Evolutionary conservation across 2,113 vertebrate species (phyloP), one percentile per base, ranked within the genome.

Genomic region (Collichthys lucidus): DNA sequence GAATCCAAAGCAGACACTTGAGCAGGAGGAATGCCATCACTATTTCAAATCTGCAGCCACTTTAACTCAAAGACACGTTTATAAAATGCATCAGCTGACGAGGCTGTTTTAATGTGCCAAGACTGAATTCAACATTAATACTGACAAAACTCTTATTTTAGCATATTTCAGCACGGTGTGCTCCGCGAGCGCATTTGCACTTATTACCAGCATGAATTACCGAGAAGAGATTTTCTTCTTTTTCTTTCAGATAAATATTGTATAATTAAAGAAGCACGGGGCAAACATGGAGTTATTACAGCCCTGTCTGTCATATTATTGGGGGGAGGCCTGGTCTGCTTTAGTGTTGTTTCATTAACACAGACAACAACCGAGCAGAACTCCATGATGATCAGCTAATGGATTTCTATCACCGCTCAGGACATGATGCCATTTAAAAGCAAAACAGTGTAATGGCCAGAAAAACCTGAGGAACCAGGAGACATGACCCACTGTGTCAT

Each of bases 361-460:
- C 26, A 26, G 0, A 31, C 4, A 31, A 31, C 35, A 35, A 64
- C 29, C 60, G 60, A 79, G 55, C 62, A 76, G 11, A 22, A 73
- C 68, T 79, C 75, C 26, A 42, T 76, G 56, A 87, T 73, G 53
- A 63, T 68, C 63, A 31, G 40, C 69, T 85, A 77, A 88, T 86
- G 60, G 75, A 81, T 83, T 86, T 35, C 69, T 55, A 76, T 83
- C 63, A 76, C 50, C 74, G 31, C 56, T 57, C 29, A 57, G n/a
- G 55, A 49, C 20, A 71, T 40, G 71, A 60, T 35, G 60, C 35
- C 60, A 75, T 78, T 69, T 69, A 49, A 78, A 78, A 80, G 56
- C 46, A 73, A 81, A 35, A 89, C 17, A 42, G 52, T 29, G 50
- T 67, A 42, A 63, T 57, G 46, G 20, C 7, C 17, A 56, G 40